phyloP scores from a whole-genome alignment of 2,888 invertebrate species.

The Embidobia sp. region DNA sequence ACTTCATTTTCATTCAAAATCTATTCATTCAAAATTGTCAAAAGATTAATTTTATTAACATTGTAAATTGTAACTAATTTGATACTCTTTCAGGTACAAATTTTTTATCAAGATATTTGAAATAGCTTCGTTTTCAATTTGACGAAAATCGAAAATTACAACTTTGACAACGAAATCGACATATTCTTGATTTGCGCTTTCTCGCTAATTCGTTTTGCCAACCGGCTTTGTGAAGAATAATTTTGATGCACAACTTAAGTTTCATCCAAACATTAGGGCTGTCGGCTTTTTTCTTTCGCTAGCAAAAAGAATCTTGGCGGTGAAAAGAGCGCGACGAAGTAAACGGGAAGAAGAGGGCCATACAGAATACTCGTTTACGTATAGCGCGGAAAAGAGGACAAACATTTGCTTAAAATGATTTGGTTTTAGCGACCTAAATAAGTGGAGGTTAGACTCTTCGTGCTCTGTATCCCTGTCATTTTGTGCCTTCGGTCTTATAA shows the following conservation, averaged over 20 bases:
- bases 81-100: too few species aligned
- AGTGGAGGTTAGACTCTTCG: conserved; percentile 45
- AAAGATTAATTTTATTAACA: too few species aligned
- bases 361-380: conserved; percentile 47
- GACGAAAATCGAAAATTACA: too few species aligned
- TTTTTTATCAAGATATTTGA: too few species aligned
- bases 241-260: conserved; percentile 44
- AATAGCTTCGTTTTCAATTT: too few species aligned
- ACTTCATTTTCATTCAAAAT: too few species aligned
- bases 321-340: conserved; percentile 32
- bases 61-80: too few species aligned
- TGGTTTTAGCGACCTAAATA: conserved; percentile 66
- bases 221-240: conserved; percentile 26
- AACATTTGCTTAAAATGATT: conserved; percentile 70
- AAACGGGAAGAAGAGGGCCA: conserved; percentile 16
- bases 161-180: too few species aligned
- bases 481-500: neutral
- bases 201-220: conserved; percentile 21
- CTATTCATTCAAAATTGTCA: too few species aligned
- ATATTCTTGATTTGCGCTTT: conserved; percentile 31
- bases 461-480: conserved; percentile 19
- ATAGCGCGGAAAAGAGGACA: conserved; percentile 51
- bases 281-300: conserved; percentile 15
- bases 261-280: conserved; percentile 36
- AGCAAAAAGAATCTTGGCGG: conserved; percentile 15